phyloP scores from a whole-genome alignment of 2,888 invertebrate species.

The Syritta pipiens region DNA sequence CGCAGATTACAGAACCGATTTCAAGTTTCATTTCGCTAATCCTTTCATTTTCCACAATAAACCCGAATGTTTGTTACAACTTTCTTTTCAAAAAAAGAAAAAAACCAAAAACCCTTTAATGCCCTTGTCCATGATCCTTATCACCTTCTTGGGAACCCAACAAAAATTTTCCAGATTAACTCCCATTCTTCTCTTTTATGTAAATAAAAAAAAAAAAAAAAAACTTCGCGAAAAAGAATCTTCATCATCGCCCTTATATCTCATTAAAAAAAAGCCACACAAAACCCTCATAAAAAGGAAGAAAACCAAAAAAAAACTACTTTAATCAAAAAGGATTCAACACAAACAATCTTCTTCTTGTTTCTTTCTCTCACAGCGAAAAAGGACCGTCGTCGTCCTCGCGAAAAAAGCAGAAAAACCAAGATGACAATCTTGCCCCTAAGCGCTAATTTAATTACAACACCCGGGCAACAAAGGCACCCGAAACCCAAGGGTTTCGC shows the following conservation, averaged over 20 bases:
- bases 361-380: conserved; percentile 8
- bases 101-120: too few species aligned
- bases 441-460: conserved; percentile 67
- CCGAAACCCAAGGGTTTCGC: conserved; percentile 1
- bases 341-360: conserved; percentile 41
- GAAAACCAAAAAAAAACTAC: conserved; percentile 30
- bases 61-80: not conserved
- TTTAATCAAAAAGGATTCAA: conserved; percentile 48
- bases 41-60: conserved; percentile 11
- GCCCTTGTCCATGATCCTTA: too few species aligned
- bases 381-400: not conserved
- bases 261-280: conserved; percentile 24
- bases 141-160: too few species aligned
- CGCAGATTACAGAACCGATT: not conserved
- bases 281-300: not conserved
- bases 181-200: too few species aligned
- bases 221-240: conserved; percentile 1
- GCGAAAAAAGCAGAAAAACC: not conserved
- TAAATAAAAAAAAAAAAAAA: conserved; percentile 11
- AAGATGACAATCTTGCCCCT: conserved; percentile 53
- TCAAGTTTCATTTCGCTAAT: not conserved
- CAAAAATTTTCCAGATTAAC: too few species aligned
- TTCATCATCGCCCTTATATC: not conserved
- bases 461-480: conserved; percentile 36
- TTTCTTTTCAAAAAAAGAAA: too few species aligned